Base-by-base conservation (phyloP, 2,888 invertebrate genomes). In the Arge pagana region DNA sequence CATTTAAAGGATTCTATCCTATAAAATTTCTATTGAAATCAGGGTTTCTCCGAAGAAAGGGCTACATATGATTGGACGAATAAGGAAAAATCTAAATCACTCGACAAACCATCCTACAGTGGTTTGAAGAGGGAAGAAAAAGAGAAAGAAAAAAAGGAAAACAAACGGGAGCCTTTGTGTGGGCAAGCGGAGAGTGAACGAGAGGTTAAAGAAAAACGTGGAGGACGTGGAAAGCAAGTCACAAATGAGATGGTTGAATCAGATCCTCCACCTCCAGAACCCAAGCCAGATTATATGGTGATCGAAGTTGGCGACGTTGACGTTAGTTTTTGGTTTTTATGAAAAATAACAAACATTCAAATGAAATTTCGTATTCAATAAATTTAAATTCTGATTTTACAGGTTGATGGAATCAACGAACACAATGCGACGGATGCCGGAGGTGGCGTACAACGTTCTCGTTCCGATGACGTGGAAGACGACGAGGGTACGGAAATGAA, bases 231-330 rank as follows among this genome's bases (percentile, higher is more conserved):
- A 61, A 71, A 72, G 54, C 62, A 66, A 63, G 66, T 67, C 58
- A 67, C 73, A 70, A 74, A 74, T 74, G 75, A 75, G 59, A 75
- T 75, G 76, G 70, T 72, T 52, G 71, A 72, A 24, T 70, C 75
- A 54, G 74, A 73, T 58, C 74, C 70, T 66, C 65, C 68, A 60
- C 68, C 72, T 43, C 68, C 71, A 49, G 73, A 74, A 45, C 72
- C 76, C 62, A 77, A 74, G 66, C 67, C 76, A 62, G 71, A 76
- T 60, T 78, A 78, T 63, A 78, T 77, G 68, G 76, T 79, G 57
- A 78, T 79, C 58, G 78, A 79, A 64, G 74, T 80, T 61, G 74
- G 72, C 50, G 78, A 78, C 57, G 66, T 71, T 53, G 74, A 74
- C 67, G 74, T 73, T 63, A 61, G 60, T 61, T n/a, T n/a, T n/a